Base-by-base conservation (phyloP, 2,113 vertebrate genomes). In the Meriones unguiculatus region DNA sequence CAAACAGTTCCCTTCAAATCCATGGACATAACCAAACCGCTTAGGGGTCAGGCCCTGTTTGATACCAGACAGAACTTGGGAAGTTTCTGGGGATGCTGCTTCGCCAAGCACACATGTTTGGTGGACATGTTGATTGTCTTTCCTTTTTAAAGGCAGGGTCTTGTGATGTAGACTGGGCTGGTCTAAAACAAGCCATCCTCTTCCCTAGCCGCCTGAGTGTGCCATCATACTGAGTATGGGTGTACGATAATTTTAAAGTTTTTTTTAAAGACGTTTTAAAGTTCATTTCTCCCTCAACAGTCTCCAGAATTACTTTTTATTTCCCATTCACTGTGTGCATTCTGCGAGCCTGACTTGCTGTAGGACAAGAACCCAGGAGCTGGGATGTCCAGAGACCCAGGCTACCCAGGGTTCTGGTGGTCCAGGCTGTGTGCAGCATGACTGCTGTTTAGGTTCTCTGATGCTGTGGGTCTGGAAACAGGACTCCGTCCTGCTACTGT, bases 1-100 rank as follows among this genome's bases (percentile, higher is more conserved):
- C 94, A 94, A 95, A 87, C 32, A 72, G 91, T 95, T 94, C 90
- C 65, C 62, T 97, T 95, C 95, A 85, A 78, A 75, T 80, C 92
- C 92, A 91, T 41, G 17, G 80, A 91, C 97, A 95, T 72, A 94
- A 65, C 86, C 57, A 11, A 46, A 87, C 64, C 96, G 73, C 80
- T 95, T 46, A 85, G 72, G 87, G 97, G 94, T 41, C 75, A 4
- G 4, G 88, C 62, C 92, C 82, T 96, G 84, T 80, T 59, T 24
- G 72, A 38, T 17, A n/a, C 1, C 0, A 84, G 78, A 95, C 87
- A 87, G 76, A 70, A 73, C 30, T 0, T 73, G 32, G 57, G 78
- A 93, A 80, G 88, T 7, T 95, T 86, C 87, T 64, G 0, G 77
- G 64, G 72, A 67, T 65, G 70, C 67, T 14, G 64, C 54, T 14